phyloP scores from a whole-genome alignment of 2,888 invertebrate species.

The Beris morrisii region DNA sequence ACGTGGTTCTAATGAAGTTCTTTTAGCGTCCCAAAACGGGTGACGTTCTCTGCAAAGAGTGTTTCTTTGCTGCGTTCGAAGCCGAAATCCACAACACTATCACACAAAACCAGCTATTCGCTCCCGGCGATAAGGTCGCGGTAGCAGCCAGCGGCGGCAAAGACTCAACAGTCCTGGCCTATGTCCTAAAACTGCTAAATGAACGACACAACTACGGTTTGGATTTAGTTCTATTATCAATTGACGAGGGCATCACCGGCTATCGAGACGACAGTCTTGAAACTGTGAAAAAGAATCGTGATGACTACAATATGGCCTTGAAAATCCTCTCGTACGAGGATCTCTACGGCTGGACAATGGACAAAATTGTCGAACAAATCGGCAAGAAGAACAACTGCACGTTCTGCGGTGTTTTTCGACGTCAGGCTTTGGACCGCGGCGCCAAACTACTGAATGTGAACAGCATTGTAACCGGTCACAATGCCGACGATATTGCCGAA shows the following conservation, averaged over 20 bases:
- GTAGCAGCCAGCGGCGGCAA: constrained; percentile 93
- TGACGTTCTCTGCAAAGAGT: constrained; percentile 89
- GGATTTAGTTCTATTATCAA: constrained; percentile 86
- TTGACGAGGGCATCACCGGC: constrained; percentile 97
- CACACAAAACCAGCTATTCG: constrained; percentile 76
- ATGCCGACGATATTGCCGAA: constrained; percentile 98
- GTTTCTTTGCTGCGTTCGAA: constrained; percentile 93
- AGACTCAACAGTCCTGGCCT: constrained; percentile 97
- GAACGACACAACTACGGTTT: constrained; percentile 88
- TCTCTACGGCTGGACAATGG: constrained; percentile 99
- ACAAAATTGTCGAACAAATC: constrained; percentile 89
- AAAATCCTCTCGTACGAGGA: constrained; percentile 97
- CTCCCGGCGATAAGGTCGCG: constrained; percentile 81
- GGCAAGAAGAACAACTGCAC: constrained; percentile 94
- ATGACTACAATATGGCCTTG: constrained; percentile 90
- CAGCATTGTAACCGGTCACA: constrained; percentile 95
- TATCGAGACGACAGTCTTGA: constrained; percentile 95
- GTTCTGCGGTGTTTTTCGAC: constrained; percentile 91
- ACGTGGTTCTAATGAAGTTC: constrained; percentile 36
- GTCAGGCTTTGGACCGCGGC: constrained; percentile 95
- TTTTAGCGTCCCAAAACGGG: constrained; percentile 86
- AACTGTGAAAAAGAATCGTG: constrained; percentile 92
- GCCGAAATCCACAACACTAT: constrained; percentile 94
- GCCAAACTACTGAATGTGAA: constrained; percentile 85
- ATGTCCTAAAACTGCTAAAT: constrained; percentile 89